phyloP scores from a whole-genome alignment of 2,797 vertebrate species.

The Danio choprae region DNA sequence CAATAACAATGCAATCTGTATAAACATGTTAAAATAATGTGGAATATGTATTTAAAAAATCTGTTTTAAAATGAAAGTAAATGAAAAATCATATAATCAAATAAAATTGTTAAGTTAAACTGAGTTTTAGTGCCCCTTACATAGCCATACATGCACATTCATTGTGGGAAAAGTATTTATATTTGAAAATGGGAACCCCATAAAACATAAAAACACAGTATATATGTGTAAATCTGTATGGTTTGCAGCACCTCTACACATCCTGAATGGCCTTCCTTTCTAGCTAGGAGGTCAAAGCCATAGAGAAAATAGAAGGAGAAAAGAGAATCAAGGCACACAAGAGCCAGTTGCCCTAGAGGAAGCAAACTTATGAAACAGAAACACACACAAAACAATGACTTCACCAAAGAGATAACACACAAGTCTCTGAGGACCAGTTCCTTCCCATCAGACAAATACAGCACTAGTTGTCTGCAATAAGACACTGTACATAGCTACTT shows the following conservation, averaged over 20 bases:
- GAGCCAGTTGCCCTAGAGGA: constrained; percentile 34
- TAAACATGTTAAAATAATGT: too few species aligned
- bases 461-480: neutral
- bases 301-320: constrained; percentile 47
- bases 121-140: too few species aligned
- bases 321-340: constrained; percentile 39
- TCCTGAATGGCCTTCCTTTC: constrained; percentile 22
- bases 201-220: too few species aligned
- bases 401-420: constrained; percentile 47
- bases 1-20: too few species aligned
- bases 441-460: constrained; percentile 20
- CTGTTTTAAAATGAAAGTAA: too few species aligned
- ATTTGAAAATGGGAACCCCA: too few species aligned
- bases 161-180: too few species aligned
- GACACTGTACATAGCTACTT: neutral
- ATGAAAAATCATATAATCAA: too few species aligned
- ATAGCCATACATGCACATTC: too few species aligned
- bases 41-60: too few species aligned
- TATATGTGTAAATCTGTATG: neutral
- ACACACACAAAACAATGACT: constrained; percentile 37
- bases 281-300: constrained; percentile 16
- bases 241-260: neutral
- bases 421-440: constrained; percentile 11
- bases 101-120: too few species aligned
- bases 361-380: constrained; percentile 47